Base-by-base conservation (phyloP, 1,140 invertebrate species). In the Drosophila takahashii region DNA sequence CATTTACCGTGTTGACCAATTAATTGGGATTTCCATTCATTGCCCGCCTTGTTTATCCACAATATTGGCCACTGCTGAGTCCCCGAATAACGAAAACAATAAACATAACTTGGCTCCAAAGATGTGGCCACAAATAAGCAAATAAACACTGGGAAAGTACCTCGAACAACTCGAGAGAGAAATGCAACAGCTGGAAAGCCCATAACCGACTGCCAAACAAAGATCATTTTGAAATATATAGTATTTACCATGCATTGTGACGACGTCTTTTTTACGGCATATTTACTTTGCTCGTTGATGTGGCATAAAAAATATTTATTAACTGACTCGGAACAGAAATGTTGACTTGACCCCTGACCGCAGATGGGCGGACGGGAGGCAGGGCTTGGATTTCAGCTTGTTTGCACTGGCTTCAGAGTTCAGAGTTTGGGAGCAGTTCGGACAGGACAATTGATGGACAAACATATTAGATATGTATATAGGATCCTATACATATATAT, bases 161-260 rank as follows among this genome's bases (percentile, higher is more conserved):
- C 79, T 67, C 69, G 71, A 60, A 74, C 72, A 47, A 78, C 56
- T 81, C 64, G 58, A 45, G 58, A 45, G 78, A 71, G 81, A 86
- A 87, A 53, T 53, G 83, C 81, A 83, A 87, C 81, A 86, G 83
- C 81, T 86, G 81, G 58, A 56, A 45, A 75, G 42, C 34, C 61
- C 76, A 85, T 81, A 85, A 77, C 56, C 58, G 72, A 65, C 59
- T 48, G 45, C 67, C 69, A 66, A 64, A 54, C 72, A 78, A 61
- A 67, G 60, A 85, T 78, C 70, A 71, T 69, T 76, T 26, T 32
- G 57, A 29, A 54, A 47, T 71, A 64, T 36, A 42, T 65, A n/a
- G 60, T 41, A 69, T 47, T 58, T 58, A 47, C 54, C 53, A 51
- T 60, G 57, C 51, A 72, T 41, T 52, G 56, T 34, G 64, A 78